Percentiles rank a stretch among this genome's conserved stretches.
phyloP scores from a whole-genome alignment of 2,888 invertebrate species.

The Celastrina argiolus region DNA sequence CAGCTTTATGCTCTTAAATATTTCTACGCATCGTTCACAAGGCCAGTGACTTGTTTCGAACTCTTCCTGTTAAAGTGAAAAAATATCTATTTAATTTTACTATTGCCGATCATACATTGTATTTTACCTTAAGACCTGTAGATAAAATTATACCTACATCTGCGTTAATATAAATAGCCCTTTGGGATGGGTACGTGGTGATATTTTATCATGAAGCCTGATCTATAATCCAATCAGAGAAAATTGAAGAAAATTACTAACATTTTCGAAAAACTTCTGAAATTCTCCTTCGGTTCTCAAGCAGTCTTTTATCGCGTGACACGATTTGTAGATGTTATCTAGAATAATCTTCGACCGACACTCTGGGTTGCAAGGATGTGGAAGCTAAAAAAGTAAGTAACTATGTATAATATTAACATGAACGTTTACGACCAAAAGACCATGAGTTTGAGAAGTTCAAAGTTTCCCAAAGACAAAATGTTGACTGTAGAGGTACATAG shows the following conservation, averaged over 20 bases:
- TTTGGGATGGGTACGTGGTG: too few relatives aligned
- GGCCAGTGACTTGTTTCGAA: slow-evolving; percentile 68
- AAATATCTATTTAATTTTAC: too few relatives aligned
- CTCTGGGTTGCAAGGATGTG: slow-evolving; percentile 57
- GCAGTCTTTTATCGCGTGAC: slow-evolving; percentile 56
- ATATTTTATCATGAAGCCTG: too few relatives aligned
- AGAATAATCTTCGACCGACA: slow-evolving; percentile 62
- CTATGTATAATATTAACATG: background rate
- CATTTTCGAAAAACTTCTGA: slow-evolving; percentile 60
- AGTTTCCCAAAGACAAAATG: too few relatives aligned
- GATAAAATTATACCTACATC: too few relatives aligned
- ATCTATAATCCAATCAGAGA: too few relatives aligned
- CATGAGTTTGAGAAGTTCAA: too few relatives aligned
- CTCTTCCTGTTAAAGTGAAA: slow-evolving; percentile 48
- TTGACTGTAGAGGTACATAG: too few relatives aligned
- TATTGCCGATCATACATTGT: too few relatives aligned
- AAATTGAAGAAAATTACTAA: slow-evolving; percentile 37
- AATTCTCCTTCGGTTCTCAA: slow-evolving; percentile 49
- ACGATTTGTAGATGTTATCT: slow-evolving; percentile 58
- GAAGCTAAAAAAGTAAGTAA: slow-evolving; percentile 37
- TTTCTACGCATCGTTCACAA: slow-evolving; percentile 61
- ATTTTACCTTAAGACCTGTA: too few relatives aligned
- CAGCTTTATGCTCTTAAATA: slow-evolving; percentile 65
- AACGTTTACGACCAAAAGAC: too few relatives aligned
- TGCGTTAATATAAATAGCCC: too few relatives aligned